Evolutionary conservation across 2,113 vertebrate genomes (phyloP), one percentile per base, ranked within the genome.

Genomic region (Entelurus aequoreus): DNA sequence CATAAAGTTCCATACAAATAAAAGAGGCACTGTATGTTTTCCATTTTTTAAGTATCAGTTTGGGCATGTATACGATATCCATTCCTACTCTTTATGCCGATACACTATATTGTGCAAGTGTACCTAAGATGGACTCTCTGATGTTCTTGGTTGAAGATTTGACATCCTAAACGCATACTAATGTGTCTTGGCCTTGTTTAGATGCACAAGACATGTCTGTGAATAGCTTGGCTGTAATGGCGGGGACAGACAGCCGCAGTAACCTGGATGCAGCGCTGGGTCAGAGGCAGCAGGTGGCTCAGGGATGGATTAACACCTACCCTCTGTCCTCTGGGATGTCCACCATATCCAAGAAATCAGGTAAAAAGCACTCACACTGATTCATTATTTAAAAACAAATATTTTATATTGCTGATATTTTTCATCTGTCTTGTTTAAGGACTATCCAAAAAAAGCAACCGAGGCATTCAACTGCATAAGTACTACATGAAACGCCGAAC

Each of bases 291-390:
- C 95, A 93, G 78, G 92, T 91, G 40, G 85, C 92, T 0, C 96
- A 98, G 74, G 96, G 96, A 44, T 98, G 96, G 96, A 98, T 98
- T 84, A 98, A 98, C 76, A 98, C 96, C 1, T 97, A 97, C 61
- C 95, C 95, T 1, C 88, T 97, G 68, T 97, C 96, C 76, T 98
- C 96, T 8, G 95, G 94, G 82, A 95, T 96, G 92, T 98, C 96
- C 10, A 98, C 96, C 11, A 93, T 99, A 79, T 99, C 96, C 78
- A 98, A 99, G 86, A 98, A 99, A 84, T 99, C 96, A 78, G 96
- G 95, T 98, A 48, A 54, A 57, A 68, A 8, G 36, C 15, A 54
- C 60, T 16, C 44, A 21, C 5, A 19, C 42, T 15, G 5, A 8
- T 10, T 59, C 47, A 5, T 9, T 35, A 36, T 40, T 57, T 57